Evolutionary conservation across 2,797 vertebrate genomes (phyloP), one percentile per base, ranked within the genome.

Genomic region (Coregonus suidteri): DNA sequence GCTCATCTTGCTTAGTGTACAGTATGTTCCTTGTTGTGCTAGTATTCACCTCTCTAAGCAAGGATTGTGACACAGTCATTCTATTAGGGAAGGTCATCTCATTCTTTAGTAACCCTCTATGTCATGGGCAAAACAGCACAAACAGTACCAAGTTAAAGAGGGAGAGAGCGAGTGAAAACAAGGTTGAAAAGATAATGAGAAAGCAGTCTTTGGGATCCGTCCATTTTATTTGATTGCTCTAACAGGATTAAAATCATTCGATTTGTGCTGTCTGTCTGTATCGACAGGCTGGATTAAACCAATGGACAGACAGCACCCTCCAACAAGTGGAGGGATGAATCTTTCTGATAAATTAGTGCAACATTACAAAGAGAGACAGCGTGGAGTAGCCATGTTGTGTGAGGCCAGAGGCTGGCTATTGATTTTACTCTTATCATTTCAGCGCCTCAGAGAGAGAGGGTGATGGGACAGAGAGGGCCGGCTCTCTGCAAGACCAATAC

Each of bases 381-480:
- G 1, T 68, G 52, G 70, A 0, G 47, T 54, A 53, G 66, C 37
- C 11, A n/a, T 41, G 47, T 74, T 52, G 73, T 65, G 13, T 53
- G 67, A 20, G 75, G 83, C 77, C 80, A 70, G 70, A 77, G 56
- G 75, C 34, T 52, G 56, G 37, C 15, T 64, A 81, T 81, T 79
- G 83, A 84, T 81, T 79, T 75, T 35, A 65, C 41, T 53, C 75
- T 84, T 81, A 84, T 83, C 80, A 82, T 78, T 80, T 77, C 69
- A 69, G 64, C 18, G 62, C 56, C 76, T 83, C 75, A 79, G 62
- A 65, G 62, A 65, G 25, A 65, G 20, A 56, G 6, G 53, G 54
- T 20, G 67, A 70, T 51, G 76, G 71, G 53, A 82, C 77, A 70
- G 65, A 9, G 31, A 53, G 62, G 37, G 72, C 47, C 34, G 72